Evolutionary conservation across 1,140 invertebrate species (phyloP).

Genomic region (Trinorchestia longiramus): DNA sequence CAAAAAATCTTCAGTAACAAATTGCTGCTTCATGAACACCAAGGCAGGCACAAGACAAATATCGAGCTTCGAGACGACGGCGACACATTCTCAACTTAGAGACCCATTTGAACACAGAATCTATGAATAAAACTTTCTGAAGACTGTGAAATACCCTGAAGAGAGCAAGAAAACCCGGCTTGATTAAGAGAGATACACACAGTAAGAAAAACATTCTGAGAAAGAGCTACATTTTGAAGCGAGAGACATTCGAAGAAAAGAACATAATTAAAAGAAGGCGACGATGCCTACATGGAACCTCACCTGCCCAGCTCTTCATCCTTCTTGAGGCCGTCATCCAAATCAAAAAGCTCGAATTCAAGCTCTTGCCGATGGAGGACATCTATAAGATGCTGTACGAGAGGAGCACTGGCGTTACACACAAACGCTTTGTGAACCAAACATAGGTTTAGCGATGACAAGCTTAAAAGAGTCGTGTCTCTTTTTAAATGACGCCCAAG

Average conservation of each 20-base stretch:
- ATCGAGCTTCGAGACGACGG: not conserved
- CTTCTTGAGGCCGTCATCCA: constrained; percentile 67
- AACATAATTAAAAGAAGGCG: not conserved
- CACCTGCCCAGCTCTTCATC: constrained; percentile 68
- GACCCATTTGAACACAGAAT: not conserved
- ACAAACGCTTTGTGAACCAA: not conserved
- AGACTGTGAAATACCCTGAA: not conserved
- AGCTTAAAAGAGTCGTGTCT: not conserved
- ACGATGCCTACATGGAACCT: not conserved
- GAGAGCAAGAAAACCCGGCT: not conserved
- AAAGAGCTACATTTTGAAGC: not conserved
- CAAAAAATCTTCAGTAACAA: not conserved
- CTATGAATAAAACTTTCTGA: not conserved
- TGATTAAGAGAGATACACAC: not conserved
- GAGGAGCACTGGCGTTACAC: not conserved
- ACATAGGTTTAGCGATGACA: not conserved
- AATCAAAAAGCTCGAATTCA: constrained; percentile 67
- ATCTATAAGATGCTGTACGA: constrained; percentile 62
- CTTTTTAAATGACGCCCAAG: not conserved
- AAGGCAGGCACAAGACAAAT: not conserved
- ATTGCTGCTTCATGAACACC: not conserved
- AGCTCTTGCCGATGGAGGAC: constrained; percentile 65
- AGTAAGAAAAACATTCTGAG: not conserved
- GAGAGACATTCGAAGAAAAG: not conserved
- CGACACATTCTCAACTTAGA: not conserved